Base-by-base conservation (phyloP, 2,797 vertebrate genomes). In the Chlorospingus semifuscus region DNA sequence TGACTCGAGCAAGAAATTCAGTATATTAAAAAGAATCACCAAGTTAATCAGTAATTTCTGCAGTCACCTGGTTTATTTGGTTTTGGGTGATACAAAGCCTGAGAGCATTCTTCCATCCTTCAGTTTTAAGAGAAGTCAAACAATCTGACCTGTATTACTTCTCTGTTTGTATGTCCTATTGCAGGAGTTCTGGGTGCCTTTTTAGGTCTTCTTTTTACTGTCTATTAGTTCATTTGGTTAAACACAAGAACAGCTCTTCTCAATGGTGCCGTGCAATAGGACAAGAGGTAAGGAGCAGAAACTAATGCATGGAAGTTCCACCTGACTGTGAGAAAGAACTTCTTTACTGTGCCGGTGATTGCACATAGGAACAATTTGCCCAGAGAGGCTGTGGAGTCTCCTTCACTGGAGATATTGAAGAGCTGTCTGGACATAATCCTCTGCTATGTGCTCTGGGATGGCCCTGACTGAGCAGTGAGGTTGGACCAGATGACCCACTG, bases 381-480 rank as follows among this genome's bases (percentile, higher is more conserved):
- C 29, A 44, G 42, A 57, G 8, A 50, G 3, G 11, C 1, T 70
- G 24, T 57, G 20, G 50, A 44, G 6, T 70, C 12, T 57, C 15
- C 21, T 37, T 44, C 56, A 34, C 24, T 27, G 56, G 22, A 70
- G 15, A 34, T 50, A 7, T 23, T 50, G 8, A 19, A 46, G 56
- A 52, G 4, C 37, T n/a, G 22, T 39, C n/a, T 46, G 44, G 18
- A 64, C 41, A 30, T 3, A 34, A 5, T 46, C 15, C 30, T 46
- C 26, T 23, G 7, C 50, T 11, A 9, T 10, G 37, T 57, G 15
- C 10, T 44, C 44, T 57, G 44, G 29, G 9, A 44, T 39, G 37
- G 21, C n/a, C 36, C 24, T 44, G 15, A 6, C 0, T 83, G 57
- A 77, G n/a, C 27, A 69, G 32, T 0, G 0, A n/a, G 36, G 3